Evolutionary conservation across 2,113 vertebrate genomes (phyloP), one percentile per base, ranked within the genome.

Genomic region (Hymenochirus boettgeri): DNA sequence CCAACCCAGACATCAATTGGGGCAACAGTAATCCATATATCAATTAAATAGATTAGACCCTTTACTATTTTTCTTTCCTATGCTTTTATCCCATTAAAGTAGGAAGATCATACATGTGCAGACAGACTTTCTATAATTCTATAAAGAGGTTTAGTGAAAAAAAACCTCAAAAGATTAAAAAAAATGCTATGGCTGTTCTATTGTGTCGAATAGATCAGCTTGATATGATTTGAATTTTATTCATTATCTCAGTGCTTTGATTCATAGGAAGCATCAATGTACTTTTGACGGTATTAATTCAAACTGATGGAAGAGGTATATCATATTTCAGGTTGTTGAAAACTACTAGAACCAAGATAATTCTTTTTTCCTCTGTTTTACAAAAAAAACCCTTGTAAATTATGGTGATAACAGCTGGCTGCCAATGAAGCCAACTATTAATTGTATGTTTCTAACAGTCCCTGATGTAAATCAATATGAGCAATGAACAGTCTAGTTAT

Each of bases 391-490:
- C 69, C 26, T 75, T 85, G 77, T 88, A 84, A 88, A 86, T 88
- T 87, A 86, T 74, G 72, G 74, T 69, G 42, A 75, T 84, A 88
- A 86, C 87, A 89, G 79, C 87, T 89, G 88, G 85, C 82, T 83
- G 75, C 81, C 83, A 75, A 73, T 78, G 79, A 84, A 89, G 81
- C 81, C 80, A 83, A 78, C 82, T 87, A 89, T 90, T 88, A 87
- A 86, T 88, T 89, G 85, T 84, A 73, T 72, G 78, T 83, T 85
- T 83, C 74, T 82, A 53, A 76, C 80, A 76, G 78, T 62, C 71
- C 72, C 77, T 73, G 53, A 42, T 78, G 79, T 87, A 89, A 90
- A 88, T 88, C 85, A 89, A 76, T 77, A 80, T 82, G 75, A 90
- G 76, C 77, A 86, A 86, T 26, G 81, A 82, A 74, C 75, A 70